Evolutionary conservation across 2,797 vertebrate species (phyloP).

Genomic region (Acrocephalus scirpaceus): DNA sequence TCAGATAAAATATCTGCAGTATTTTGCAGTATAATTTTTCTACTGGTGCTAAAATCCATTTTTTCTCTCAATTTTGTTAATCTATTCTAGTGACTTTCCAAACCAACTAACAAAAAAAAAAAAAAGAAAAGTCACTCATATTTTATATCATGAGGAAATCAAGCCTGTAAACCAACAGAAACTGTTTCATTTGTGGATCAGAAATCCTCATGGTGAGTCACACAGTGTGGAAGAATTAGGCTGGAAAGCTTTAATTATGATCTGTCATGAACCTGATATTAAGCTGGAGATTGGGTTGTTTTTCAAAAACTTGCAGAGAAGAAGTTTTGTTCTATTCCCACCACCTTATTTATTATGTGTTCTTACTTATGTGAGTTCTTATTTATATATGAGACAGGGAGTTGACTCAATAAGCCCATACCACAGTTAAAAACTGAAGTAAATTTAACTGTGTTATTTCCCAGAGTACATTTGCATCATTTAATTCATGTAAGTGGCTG

Average conservation of each 20-base stretch:
- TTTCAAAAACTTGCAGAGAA: background rate
- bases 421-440: background rate
- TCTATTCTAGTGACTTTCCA: background rate
- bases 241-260: background rate
- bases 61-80: background rate
- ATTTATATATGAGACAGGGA: background rate
- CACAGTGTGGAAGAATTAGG: background rate
- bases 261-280: background rate
- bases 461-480: background rate
- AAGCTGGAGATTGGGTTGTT: background rate
- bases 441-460: background rate
- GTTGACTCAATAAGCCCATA: background rate
- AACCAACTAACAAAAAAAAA: background rate
- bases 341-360: background rate
- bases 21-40: background rate
- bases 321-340: background rate
- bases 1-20: background rate
- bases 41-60: background rate
- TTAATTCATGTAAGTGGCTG: background rate
- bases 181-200: background rate
- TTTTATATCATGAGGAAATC: background rate
- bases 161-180: background rate
- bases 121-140: background rate
- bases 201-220: background rate
- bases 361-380: background rate